Conservation (phyloP, 2,888 invertebrate species). For the Noctua janthe region DNA sequence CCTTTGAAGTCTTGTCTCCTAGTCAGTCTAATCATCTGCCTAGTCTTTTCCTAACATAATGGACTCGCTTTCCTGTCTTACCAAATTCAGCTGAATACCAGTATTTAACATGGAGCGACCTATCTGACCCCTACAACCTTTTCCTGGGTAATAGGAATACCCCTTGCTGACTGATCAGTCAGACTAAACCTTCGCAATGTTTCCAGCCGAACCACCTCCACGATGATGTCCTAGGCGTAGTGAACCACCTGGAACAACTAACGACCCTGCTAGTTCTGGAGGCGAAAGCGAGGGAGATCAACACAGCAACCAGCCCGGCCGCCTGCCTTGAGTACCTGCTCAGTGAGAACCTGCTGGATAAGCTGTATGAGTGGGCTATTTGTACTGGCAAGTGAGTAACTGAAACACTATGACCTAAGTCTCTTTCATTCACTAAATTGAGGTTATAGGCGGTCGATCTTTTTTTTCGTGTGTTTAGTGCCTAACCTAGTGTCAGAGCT, state of each 20-base stretch:
- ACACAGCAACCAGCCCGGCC: constrained; percentile 78
- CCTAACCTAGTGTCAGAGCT: no score
- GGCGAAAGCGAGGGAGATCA: constrained; percentile 91
- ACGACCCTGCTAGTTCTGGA: constrained; percentile 95
- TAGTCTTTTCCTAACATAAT: background rate
- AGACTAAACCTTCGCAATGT: background rate
- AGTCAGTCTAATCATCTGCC: background rate
- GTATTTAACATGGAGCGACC: background rate
- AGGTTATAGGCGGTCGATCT: background rate
- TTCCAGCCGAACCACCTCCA: constrained; percentile 89
- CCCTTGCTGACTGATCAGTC: background rate
- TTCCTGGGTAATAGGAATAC: background rate
- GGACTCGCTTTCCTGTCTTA: background rate
- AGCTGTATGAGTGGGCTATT: constrained; percentile 96
- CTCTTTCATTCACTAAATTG: background rate
- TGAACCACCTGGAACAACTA: constrained; percentile 98
- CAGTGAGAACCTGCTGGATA: constrained; percentile 96
- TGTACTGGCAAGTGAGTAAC: constrained; percentile 93
- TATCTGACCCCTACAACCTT: background rate
- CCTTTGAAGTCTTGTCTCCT: background rate
- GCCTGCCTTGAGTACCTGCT: constrained; percentile 95
- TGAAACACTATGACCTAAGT: background rate
- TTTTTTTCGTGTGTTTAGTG: background rate
- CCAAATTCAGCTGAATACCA: background rate
- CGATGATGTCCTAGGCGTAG: constrained; percentile 97